Percentiles rank a stretch among this genome's conserved stretches.
phyloP scores from a whole-genome alignment of 2,113 vertebrate genomes.

The Osmerus eperlanus region DNA sequence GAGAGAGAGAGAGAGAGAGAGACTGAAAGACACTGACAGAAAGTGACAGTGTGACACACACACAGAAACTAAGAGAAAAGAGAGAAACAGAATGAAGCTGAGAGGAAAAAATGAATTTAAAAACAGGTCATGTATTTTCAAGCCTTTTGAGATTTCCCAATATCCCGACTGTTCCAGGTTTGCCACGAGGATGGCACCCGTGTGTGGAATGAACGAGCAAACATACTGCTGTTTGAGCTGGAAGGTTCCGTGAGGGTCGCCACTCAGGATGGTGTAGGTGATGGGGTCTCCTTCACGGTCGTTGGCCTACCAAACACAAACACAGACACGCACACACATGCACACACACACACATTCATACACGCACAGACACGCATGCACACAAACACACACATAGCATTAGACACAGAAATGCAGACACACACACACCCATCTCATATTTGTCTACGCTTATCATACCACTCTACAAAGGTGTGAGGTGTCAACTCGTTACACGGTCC shows the following conservation, averaged over 20 bases:
- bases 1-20: too few species aligned
- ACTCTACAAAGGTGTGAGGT: not conserved
- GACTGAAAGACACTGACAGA: too few species aligned
- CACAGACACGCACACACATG: constrained; percentile 2
- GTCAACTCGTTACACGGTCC: too few species aligned
- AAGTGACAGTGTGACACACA: too few species aligned
- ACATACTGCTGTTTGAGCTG: constrained; percentile 83
- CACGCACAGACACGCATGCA: too few species aligned
- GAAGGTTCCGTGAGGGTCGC: constrained; percentile 87
- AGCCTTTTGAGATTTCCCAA: too few species aligned
- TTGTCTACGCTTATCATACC: not conserved
- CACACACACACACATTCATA: not conserved
- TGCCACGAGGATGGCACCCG: not conserved
- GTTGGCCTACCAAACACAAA: constrained; percentile 77
- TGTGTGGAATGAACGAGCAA: constrained; percentile 1
- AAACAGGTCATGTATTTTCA: too few species aligned
- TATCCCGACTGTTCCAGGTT: too few species aligned
- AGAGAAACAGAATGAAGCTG: too few species aligned
- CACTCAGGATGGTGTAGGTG: constrained; percentile 85
- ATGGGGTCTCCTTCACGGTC: constrained; percentile 91
- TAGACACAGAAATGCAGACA: not conserved
- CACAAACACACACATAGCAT: not conserved
- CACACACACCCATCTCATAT: too few species aligned
- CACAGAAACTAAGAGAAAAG: too few species aligned
- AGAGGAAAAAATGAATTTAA: too few species aligned